Base-by-base conservation (phyloP, 2,888 invertebrate genomes). In the Adela reaumurella region DNA sequence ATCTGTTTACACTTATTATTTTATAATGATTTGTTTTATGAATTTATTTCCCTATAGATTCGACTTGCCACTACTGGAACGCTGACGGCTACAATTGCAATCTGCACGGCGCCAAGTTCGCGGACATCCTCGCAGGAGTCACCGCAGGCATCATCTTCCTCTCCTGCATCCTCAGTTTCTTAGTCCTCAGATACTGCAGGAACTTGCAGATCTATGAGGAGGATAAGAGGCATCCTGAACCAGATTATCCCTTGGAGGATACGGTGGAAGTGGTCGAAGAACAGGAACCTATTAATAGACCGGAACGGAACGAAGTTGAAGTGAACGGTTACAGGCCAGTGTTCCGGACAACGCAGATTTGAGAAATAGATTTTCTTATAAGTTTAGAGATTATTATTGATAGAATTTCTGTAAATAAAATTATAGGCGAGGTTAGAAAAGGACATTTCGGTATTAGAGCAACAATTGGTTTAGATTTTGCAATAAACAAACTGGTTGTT, bases 51-150 rank as follows among this genome's bases (percentile, higher is more conserved):
- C 46, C n/a, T n/a, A n/a, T n/a, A 74, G 69, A 68, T 47, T 52
- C 59, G 35, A 74, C 77, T 2, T 83, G 83, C 50, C 63, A 68
- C 41, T 73, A 74, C 46, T 74, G 76, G 71, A 72, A 78, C 4
- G 59, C 60, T 19, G 62, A 70, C 48, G 62, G 61, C 24, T 57
- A 59, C 0, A 59, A 62, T 1, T 83, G 83, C 46, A 66, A 69
- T 49, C 62, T 83, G 3, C 67, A 82, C n/a, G 64, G 76, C 50
- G 64, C 65, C 1, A 60, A 62, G 4, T 73, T 81, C 52, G 82
- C 77, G 29, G 64, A 74, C 50, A 73, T 78, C 35, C 47, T 82
- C 19, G 72, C 72, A n/a, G 47, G 76, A 3, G 35, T 35, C 5
- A 76, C 81, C 1, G 66, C 73, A 11, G 55, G 62, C 3, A 59